These are phyloP conservation scores for Platorchestia sp. DNA, from an alignment of 1,140 invertebrate genomes.

Conservation along the genomic window DNA sequence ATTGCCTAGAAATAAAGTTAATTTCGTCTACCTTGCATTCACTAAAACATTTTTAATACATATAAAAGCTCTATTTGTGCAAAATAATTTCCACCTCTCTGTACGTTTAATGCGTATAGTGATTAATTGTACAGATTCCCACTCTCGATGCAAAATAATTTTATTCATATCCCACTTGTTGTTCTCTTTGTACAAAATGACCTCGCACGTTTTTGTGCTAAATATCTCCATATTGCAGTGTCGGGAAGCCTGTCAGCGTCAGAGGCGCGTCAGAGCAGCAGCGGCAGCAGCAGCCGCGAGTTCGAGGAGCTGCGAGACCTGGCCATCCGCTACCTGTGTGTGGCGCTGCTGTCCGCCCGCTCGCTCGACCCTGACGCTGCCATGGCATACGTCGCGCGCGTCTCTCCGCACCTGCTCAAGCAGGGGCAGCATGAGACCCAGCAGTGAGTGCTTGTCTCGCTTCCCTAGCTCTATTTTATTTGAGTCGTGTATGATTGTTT, in stretches of 20 bases:
- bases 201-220: not conserved
- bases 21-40: not conserved
- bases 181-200: too few relatives aligned
- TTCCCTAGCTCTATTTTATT: not conserved
- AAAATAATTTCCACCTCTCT: too few relatives aligned
- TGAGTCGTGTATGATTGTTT: too few relatives aligned
- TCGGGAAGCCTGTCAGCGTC: not conserved
- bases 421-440: slow-evolving; percentile 43
- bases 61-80: too few relatives aligned
- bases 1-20: not conserved
- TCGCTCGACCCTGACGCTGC: slow-evolving; percentile 91
- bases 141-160: too few relatives aligned
- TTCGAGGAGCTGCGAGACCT: slow-evolving; percentile 91
- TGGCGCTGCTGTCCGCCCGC: slow-evolving; percentile 90
- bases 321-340: slow-evolving; percentile 96
- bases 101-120: too few relatives aligned
- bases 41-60: not conserved
- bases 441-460: not conserved
- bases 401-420: slow-evolving; percentile 59
- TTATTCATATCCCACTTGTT: too few relatives aligned
- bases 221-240: not conserved
- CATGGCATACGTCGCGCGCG: slow-evolving; percentile 86
- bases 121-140: too few relatives aligned
- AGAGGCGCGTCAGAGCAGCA: slow-evolving; percentile 69
- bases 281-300: slow-evolving; percentile 74